Conservation (phyloP, 30 jellyfish, hydroid and myxozoan genomes). For the Cassiopea andromeda region DNA sequence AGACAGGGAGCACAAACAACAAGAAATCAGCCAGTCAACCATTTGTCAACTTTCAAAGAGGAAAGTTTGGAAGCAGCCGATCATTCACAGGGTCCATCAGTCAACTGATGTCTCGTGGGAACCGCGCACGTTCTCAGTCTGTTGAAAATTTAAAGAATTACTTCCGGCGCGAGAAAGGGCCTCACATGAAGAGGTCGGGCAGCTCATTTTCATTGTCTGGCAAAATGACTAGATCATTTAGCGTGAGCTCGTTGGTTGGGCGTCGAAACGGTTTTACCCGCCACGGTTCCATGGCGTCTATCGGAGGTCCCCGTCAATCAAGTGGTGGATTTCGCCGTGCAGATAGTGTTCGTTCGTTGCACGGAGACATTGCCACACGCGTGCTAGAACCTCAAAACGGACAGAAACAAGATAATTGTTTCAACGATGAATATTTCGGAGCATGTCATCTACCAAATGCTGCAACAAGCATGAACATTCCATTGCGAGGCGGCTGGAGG, state of each 20-base stretch:
- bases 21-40: conserved; percentile 6
- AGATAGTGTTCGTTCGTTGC: conserved; percentile 65
- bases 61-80: conserved; percentile 64
- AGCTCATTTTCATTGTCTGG: conserved; percentile 54
- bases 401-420: not conserved
- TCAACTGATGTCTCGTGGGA: conserved; percentile 54
- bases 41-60: conserved; percentile 44
- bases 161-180: conserved; percentile 46
- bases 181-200: conserved; percentile 44
- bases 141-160: conserved; percentile 59
- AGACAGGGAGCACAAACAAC: conserved; percentile 11
- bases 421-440: not conserved
- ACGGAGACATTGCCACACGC: conserved; percentile 74
- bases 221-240: conserved; percentile 54
- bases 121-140: conserved; percentile 77
- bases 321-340: conserved; percentile 64
- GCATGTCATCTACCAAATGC: not conserved
- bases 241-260: conserved; percentile 58
- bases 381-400: conserved; percentile 18
- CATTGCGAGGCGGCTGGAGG: conserved; percentile 71
- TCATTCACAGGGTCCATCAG: conserved; percentile 72
- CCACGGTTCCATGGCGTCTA: conserved; percentile 51
- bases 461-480: conserved; percentile 5
- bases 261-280: conserved; percentile 46
- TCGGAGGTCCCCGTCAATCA: conserved; percentile 58